phyloP scores from a whole-genome alignment of 2,797 vertebrate species.

The Moxostoma hubbsi region DNA sequence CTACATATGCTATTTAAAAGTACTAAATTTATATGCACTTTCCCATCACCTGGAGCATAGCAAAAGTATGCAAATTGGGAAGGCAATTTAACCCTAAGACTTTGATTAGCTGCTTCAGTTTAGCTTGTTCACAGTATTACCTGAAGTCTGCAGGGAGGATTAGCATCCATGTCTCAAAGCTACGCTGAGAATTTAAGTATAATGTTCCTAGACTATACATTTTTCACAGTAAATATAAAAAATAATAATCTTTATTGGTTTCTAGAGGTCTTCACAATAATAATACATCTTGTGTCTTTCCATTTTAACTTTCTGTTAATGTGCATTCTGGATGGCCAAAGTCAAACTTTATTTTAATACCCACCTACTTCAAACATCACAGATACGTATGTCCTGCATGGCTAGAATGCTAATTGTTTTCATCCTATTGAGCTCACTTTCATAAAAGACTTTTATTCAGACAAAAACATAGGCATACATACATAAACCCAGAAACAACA shows the following conservation, averaged over 20 bases:
- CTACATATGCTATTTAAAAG: not conserved
- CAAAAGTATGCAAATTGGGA: not conserved
- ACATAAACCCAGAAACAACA: constrained; percentile 10
- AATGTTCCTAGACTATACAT: not conserved
- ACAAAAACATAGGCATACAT: constrained; percentile 1
- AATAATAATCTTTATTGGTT: not conserved
- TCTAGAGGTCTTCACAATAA: not conserved
- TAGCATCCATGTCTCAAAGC: not conserved
- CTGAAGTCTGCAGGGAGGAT: not conserved
- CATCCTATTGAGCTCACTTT: constrained; percentile 11
- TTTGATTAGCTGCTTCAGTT: not conserved
- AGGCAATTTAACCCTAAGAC: not conserved
- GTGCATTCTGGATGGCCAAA: not conserved
- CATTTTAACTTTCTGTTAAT: not conserved
- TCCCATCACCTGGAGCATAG: not conserved
- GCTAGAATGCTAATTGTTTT: not conserved
- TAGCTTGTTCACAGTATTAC: too few species aligned
- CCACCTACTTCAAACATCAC: too few species aligned
- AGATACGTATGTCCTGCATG: not conserved
- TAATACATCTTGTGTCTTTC: too few species aligned
- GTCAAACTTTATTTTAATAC: not conserved
- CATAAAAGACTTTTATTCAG: not conserved
- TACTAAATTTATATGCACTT: not conserved
- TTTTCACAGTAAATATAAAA: not conserved
- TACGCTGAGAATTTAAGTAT: not conserved